Conservation (phyloP, 2,888 invertebrate species). For the Pyrrhosoma nymphula region DNA sequence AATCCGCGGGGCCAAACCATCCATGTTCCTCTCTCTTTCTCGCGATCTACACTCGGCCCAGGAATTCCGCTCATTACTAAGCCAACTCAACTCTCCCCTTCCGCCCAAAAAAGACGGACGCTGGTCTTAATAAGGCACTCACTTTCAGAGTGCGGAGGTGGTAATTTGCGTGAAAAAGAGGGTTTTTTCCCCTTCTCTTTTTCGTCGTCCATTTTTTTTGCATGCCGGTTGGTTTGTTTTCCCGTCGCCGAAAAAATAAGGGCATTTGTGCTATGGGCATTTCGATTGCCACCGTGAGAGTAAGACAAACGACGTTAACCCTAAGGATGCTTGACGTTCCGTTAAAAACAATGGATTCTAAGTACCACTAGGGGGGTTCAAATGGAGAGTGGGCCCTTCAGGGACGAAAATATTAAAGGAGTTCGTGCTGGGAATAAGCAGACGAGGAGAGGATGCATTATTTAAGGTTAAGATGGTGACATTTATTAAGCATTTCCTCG, state of each 20-base stretch:
- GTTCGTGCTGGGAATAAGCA: too few relatives aligned
- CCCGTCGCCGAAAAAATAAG: background rate
- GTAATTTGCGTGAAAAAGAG: background rate
- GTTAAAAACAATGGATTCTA: background rate
- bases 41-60: background rate
- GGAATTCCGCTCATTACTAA: background rate
- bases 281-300: background rate
- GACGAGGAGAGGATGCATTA: too few relatives aligned
- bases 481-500: too few relatives aligned
- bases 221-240: too few relatives aligned
- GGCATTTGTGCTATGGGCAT: background rate
- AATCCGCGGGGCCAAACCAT: background rate
- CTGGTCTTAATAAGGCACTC: slow-evolving; percentile 10
- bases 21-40: background rate
- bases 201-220: too few relatives aligned
- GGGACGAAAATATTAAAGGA: background rate
- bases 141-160: background rate
- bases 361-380: background rate
- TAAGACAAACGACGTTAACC: background rate
- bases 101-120: background rate
- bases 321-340: background rate
- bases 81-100: background rate
- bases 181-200: background rate
- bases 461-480: too few relatives aligned
- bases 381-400: background rate